phyloP scores from a whole-genome alignment of 2,113 vertebrate species.

The Heterocephalus glaber region DNA sequence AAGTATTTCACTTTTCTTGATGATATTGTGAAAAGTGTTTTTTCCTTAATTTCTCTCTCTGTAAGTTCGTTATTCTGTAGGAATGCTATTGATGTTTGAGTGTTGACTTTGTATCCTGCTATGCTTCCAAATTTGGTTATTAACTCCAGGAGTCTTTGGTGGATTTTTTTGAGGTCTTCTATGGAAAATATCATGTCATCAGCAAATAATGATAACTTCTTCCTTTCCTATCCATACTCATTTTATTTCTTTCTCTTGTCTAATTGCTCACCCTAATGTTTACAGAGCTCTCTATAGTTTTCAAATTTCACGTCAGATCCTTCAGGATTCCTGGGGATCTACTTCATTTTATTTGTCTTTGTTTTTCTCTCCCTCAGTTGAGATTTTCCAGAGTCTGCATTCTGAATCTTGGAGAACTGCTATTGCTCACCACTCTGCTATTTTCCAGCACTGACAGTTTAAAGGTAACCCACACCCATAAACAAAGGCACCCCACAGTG shows the following conservation, averaged over 20 bases:
- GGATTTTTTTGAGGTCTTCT: not conserved
- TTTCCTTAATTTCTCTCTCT: not conserved
- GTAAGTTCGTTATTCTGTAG: not conserved
- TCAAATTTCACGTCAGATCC: not conserved
- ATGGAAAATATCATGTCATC: not conserved
- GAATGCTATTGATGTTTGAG: not conserved
- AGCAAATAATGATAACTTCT: not conserved
- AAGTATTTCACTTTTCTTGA: not conserved
- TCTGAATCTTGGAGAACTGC: not conserved
- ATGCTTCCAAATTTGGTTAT: not conserved
- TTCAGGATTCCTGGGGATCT: not conserved
- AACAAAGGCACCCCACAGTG: not conserved
- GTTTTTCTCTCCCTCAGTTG: not conserved
- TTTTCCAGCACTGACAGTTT: not conserved
- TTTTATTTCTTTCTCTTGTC: not conserved
- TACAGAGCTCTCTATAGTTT: not conserved
- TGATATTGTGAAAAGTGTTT: not conserved
- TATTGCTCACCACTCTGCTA: not conserved
- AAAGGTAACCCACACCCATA: not conserved
- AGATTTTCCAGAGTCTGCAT: not conserved
- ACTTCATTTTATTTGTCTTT: not conserved
- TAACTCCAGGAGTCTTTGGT: not conserved
- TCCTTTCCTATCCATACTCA: not conserved
- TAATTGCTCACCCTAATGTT: not conserved
- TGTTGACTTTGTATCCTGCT: not conserved